These are phyloP conservation scores for Morone saxatilis DNA, from an alignment of 2,113 vertebrate genomes.

Conservation along the genomic window DNA sequence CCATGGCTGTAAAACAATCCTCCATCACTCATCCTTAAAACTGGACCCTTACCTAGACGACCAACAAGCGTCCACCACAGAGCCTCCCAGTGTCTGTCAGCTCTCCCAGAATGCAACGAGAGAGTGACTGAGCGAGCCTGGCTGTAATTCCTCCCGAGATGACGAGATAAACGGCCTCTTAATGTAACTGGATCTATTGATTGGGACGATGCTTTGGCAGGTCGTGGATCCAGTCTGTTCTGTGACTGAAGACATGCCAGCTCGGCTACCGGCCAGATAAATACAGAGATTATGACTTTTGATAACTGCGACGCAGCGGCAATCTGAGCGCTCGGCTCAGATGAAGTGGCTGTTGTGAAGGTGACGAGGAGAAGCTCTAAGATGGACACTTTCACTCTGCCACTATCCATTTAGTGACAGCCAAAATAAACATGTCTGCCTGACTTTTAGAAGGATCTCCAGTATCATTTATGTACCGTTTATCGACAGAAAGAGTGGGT, in stretches of 20 bases:
- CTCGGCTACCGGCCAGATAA: slow-evolving; percentile 37
- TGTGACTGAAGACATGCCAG: slow-evolving; percentile 57
- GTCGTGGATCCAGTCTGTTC: slow-evolving; percentile 42
- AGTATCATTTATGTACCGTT: neutral
- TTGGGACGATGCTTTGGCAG: slow-evolving; percentile 49
- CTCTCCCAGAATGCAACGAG: slow-evolving; percentile 58
- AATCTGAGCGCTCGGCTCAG: neutral
- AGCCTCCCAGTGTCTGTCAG: slow-evolving; percentile 24
- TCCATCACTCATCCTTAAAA: slow-evolving; percentile 30
- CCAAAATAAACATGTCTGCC: neutral
- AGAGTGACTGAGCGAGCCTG: slow-evolving; percentile 10
- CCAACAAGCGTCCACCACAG: slow-evolving; percentile 3
- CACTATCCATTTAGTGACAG: neutral
- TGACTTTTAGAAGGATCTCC: neutral
- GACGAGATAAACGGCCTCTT: slow-evolving; percentile 62
- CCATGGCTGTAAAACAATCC: slow-evolving; percentile 8
- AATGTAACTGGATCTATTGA: slow-evolving; percentile 67
- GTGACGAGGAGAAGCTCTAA: slow-evolving; percentile 1
- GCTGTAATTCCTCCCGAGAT: slow-evolving; percentile 35
- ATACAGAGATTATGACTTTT: slow-evolving; percentile 66
- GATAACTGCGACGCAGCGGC: slow-evolving; percentile 38
- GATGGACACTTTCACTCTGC: slow-evolving; percentile 9
- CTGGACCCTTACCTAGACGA: slow-evolving; percentile 4
- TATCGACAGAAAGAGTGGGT: neutral
- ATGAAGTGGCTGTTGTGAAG: slow-evolving; percentile 1